Evolutionary conservation across 2,888 invertebrate genomes (phyloP).

Genomic region (Orthosia gracilis): DNA sequence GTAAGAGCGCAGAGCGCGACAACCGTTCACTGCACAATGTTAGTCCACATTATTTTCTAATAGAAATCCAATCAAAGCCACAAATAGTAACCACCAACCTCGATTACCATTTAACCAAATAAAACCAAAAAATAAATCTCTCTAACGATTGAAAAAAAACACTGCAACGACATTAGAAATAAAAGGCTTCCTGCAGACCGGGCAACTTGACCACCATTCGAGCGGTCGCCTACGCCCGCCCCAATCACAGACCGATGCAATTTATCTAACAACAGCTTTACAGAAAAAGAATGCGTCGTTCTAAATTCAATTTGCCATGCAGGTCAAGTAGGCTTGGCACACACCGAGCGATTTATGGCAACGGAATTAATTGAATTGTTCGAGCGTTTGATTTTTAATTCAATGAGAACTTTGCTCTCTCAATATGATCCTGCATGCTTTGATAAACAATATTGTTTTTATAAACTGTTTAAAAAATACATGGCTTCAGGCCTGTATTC

Average conservation of each 20-base stretch:
- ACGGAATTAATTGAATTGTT: slow-evolving; percentile 18
- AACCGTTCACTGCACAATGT: background rate
- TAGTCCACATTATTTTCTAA: background rate
- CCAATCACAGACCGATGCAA: slow-evolving; percentile 67
- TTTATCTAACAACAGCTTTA: slow-evolving; percentile 67
- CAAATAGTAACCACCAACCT: background rate
- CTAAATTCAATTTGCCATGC: slow-evolving; percentile 77
- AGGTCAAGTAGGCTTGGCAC: slow-evolving; percentile 40
- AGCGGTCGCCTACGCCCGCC: slow-evolving; percentile 39
- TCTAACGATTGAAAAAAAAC: slow-evolving; percentile 17
- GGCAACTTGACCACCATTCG: slow-evolving; percentile 48
- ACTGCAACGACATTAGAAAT: slow-evolving; percentile 26
- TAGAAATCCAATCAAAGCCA: slow-evolving; percentile 7
- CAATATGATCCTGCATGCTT: background rate
- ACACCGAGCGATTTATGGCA: slow-evolving; percentile 2
- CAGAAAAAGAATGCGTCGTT: slow-evolving; percentile 71
- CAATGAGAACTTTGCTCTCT: background rate
- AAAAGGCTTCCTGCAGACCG: slow-evolving; percentile 27
- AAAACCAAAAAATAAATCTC: slow-evolving; percentile 17
- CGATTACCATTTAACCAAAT: slow-evolving; percentile 11
- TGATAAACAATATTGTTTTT: too few relatives aligned
- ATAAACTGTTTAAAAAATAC: too few relatives aligned
- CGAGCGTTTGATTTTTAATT: slow-evolving; percentile 1
- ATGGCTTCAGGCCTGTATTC: too few relatives aligned
- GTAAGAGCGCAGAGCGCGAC: background rate